Conservation (phyloP, 2,888 invertebrate genomes). For the Oegoconia quadripuncta region DNA sequence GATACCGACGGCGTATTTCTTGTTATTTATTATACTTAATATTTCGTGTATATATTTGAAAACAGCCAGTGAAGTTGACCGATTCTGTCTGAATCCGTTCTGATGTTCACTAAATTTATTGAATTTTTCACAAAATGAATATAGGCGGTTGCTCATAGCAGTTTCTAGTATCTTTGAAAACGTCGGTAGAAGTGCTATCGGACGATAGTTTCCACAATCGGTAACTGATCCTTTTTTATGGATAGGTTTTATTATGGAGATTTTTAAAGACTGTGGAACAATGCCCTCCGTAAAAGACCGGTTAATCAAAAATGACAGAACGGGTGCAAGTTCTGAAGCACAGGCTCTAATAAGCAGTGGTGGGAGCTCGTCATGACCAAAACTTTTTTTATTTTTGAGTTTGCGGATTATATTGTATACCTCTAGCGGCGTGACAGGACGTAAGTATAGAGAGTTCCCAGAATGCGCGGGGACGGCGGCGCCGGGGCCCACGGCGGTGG, state of each 20-base stretch:
- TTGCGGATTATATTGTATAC: constrained; percentile 1
- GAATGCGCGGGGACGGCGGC: neutral
- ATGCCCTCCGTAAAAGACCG: constrained; percentile 5
- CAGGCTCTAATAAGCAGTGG: neutral
- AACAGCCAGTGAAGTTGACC: too few species aligned
- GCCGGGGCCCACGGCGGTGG: neutral
- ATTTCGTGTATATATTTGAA: too few species aligned
- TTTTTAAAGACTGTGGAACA: constrained; percentile 1
- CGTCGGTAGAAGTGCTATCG: constrained; percentile 1
- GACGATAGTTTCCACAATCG: constrained; percentile 1
- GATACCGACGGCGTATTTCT: too few species aligned
- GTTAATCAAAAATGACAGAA: constrained; percentile 1
- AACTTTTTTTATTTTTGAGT: constrained; percentile 6
- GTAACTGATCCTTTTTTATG: constrained; percentile 1
- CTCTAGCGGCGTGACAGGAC: neutral
- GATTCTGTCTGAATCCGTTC: too few species aligned
- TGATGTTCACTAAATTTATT: too few species aligned
- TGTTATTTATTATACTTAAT: too few species aligned
- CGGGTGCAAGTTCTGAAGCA: neutral
- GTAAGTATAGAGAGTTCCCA: constrained; percentile 1
- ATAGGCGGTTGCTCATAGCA: too few species aligned
- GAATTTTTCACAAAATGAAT: too few species aligned
- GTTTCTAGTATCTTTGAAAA: too few species aligned
- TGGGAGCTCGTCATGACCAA: constrained; percentile 5
- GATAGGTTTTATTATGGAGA: constrained; percentile 5